phyloP scores from a whole-genome alignment of 2,113 vertebrate species.

The Podarcis cretensis region DNA sequence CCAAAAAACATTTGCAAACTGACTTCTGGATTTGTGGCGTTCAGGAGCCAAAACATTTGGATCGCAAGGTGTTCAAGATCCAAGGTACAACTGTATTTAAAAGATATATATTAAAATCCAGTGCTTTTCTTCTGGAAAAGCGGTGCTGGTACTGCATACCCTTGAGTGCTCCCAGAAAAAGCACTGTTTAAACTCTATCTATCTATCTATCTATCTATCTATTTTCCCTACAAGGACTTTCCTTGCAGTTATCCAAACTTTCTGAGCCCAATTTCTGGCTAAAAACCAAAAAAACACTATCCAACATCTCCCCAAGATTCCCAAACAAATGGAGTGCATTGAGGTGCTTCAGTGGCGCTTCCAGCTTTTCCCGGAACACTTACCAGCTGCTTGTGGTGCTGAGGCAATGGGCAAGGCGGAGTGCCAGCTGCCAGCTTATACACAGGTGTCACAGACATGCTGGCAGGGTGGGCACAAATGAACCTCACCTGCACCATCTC shows the following conservation, averaged over 20 bases:
- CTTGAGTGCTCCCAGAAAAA: no score
- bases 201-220: no score
- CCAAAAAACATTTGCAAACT: no score
- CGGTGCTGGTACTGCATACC: no score
- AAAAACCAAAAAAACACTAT: background rate
- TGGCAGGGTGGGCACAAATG: conserved; percentile 67
- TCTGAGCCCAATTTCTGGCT: background rate
- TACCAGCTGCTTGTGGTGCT: conserved; percentile 72
- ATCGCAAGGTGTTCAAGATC: no score
- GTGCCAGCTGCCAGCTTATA: conserved; percentile 47
- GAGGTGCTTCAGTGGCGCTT: rapidly evolving
- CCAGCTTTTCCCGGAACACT: background rate
- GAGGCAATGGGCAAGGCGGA: conserved; percentile 68
- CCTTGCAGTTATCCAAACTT: background rate
- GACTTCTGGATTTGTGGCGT: no score
- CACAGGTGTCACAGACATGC: conserved; percentile 64
- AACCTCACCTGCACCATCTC: conserved; percentile 70
- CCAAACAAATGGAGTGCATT: background rate
- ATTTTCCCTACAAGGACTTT: background rate
- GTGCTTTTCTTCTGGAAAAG: no score
- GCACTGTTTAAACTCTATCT: no score
- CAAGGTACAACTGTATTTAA: no score
- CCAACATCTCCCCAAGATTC: background rate
- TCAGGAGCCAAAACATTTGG: no score
- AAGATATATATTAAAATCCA: no score